phyloP scores from a whole-genome alignment of 2,113 vertebrate genomes.

The Ornithorhynchus anatinus region DNA sequence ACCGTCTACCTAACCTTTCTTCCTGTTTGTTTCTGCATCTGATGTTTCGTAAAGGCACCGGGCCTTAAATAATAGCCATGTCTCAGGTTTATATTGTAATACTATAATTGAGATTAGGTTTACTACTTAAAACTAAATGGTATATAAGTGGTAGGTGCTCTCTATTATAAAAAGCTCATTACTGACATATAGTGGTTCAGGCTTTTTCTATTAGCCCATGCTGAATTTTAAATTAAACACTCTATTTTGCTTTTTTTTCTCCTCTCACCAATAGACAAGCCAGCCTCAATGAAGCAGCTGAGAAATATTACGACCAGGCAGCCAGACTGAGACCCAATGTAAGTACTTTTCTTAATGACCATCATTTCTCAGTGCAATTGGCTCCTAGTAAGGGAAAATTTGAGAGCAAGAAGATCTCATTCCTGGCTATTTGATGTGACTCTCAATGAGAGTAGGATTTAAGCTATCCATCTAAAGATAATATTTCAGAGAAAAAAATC shows the following conservation, averaged over 20 bases:
- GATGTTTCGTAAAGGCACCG: too few species aligned
- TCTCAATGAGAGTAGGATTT: not conserved
- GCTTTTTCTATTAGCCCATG: not conserved
- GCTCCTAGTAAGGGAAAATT: not conserved
- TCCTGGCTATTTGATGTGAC: not conserved
- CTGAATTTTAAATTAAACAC: conserved; percentile 1
- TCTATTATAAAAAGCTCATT: too few species aligned
- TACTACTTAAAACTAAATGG: too few species aligned
- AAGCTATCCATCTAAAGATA: conserved; percentile 5
- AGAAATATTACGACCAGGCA: conserved; percentile 92
- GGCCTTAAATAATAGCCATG: too few species aligned
- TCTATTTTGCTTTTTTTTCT: not conserved
- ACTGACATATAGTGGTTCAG: too few species aligned
- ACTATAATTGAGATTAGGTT: too few species aligned
- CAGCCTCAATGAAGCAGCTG: conserved; percentile 93
- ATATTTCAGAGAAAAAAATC: not conserved
- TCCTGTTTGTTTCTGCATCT: too few species aligned
- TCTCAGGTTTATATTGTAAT: too few species aligned
- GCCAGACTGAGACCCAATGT: conserved; percentile 92
- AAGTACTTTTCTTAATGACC: conserved; percentile 73
- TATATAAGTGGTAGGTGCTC: too few species aligned
- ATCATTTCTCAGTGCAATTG: conserved; percentile 35
- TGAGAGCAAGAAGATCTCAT: not conserved
- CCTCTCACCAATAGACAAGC: conserved; percentile 83
- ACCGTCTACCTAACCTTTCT: too few species aligned